Base-by-base conservation (phyloP, 2,888 invertebrate genomes). In the Pollenia griseotomentosa region DNA sequence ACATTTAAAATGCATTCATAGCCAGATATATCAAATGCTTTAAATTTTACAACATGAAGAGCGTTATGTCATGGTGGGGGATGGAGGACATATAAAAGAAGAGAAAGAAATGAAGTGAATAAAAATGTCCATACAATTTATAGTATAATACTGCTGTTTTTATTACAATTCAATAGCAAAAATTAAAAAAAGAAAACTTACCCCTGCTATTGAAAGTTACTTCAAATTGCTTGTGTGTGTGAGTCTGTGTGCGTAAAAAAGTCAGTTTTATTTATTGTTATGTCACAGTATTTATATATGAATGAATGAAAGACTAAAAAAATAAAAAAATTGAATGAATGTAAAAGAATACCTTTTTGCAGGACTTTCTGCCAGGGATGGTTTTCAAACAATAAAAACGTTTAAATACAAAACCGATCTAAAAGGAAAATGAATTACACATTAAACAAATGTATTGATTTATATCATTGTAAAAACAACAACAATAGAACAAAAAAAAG, bases 1-100 rank as follows among this genome's bases (percentile, higher is more conserved):
- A 82, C 87, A 84, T 78, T 84, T 87, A 73, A 78, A 87, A 87
- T 87, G 75, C 74, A 79, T 75, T 79, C 80, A 80, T 65, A 79
- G 73, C 63, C 80, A 84, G 73, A 73, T 65, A 84, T 74, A 74
- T 82, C 84, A 87, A 77, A 82, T 77, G 73, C 65, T 59, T 71
- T 53, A 66, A 75, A 70, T 33, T 33, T 33, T 33, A 48, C 65
- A n/a, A 65, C 42, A 44, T 44, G 65, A 65, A 55, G 65, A 77
- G 53, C 75, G n/a, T 75, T 80, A 40, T 51, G 51, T 12, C 4
- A 48, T 33, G 33, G 33, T 33, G 53, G 19, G 71, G n/a, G 2
- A 23, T 65, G 19, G 12, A 5, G n/a, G 16, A n/a, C 14, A 42
- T 51, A 61, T 40, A 75, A 63, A 55, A 55, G 12, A 63, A 42